phyloP scores from a whole-genome alignment of 2,797 vertebrate genomes.

The Stomatorhinus walkeri region DNA sequence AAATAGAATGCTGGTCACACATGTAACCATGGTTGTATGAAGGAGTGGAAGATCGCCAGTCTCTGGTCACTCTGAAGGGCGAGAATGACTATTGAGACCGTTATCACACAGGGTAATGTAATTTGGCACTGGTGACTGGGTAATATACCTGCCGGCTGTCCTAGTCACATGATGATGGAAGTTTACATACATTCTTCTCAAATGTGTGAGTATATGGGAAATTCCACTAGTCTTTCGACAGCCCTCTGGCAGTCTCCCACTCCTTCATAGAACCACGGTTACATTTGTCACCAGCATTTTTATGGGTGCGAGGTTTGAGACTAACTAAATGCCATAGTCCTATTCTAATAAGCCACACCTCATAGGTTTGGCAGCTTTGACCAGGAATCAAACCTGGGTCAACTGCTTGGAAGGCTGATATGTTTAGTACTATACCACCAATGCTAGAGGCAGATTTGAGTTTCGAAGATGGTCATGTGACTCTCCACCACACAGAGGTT shows the following conservation, averaged over 20 bases:
- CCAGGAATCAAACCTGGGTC: conserved; percentile 33
- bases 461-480: background rate
- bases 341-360: background rate
- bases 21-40: background rate
- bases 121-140: background rate
- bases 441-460: background rate
- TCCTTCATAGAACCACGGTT: background rate
- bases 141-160: background rate
- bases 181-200: background rate
- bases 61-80: background rate
- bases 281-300: background rate
- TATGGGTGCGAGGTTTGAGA: background rate
- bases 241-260: background rate
- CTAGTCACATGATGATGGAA: background rate
- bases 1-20: background rate
- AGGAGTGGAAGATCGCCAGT: background rate
- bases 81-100: background rate
- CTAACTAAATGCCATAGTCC: background rate
- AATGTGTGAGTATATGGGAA: background rate
- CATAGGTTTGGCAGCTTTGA: background rate
- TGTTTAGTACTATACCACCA: conserved; percentile 16
- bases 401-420: conserved; percentile 36
- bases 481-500: background rate
- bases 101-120: background rate
- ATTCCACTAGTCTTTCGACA: background rate